Base-by-base conservation (phyloP, 2,888 invertebrate species). In the Caenorhabditis doughertyi region DNA sequence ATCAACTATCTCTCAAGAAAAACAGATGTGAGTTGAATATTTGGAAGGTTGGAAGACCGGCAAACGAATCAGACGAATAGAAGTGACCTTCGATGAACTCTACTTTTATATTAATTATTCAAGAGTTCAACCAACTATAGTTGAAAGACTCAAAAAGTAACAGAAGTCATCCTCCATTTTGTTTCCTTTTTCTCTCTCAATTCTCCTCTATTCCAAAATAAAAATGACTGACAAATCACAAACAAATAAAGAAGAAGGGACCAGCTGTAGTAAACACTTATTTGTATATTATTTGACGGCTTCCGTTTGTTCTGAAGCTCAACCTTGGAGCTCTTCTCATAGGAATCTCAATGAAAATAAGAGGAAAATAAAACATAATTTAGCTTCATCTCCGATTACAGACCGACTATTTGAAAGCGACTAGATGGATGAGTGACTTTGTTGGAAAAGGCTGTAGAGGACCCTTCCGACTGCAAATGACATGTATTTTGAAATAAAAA, bases 261-360 rank as follows among this genome's bases (percentile, higher is more conserved):
- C 49, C 55, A 65, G 32, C 64, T 32, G 42, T 35, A 67, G 67
- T 76, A 76, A 76, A 67, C 74, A 67, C 58, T 58, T 67, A 74
- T 65, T 74, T 74, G 73, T 65, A 74, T 73, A 64, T 51, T 73
- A 64, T 53, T 73, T 73, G 64, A 74, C 65, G 42, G 55, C 55
- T 25, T 47, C 53, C 55, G 27, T 72, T 62, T 47, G 32, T 32
- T 44, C 44, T 47, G 13, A 62, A 47, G 47, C 47, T 70, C 32
- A 49, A 35, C 21, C 42, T 27, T n/a, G n/a, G 3, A 9, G 2
- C 39, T 39, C 39, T 42, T 42, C 16, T 39, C 23, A 18, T n/a
- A n/a, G 27, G 23, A 62, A 62, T 39, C n/a, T n/a, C 44, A 27
- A 62, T 25, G 16, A 62, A 13, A 21, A 51, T 13, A n/a, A 23